Conservation (phyloP, 2,888 invertebrate genomes). For the Hedya salicella region DNA sequence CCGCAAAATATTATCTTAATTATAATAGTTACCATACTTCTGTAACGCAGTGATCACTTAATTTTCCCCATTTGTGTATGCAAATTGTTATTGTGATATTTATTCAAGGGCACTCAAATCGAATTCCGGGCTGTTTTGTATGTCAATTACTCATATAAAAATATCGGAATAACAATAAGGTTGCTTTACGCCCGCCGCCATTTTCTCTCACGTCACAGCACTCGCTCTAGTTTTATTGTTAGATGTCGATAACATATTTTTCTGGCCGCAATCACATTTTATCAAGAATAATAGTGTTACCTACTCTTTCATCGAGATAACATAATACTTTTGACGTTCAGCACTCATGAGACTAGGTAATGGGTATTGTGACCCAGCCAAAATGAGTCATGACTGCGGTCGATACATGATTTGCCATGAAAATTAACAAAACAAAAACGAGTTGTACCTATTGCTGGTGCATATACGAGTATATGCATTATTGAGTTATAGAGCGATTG, state of each 20-base stretch:
- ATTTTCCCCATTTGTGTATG: no score
- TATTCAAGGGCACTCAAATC: not conserved
- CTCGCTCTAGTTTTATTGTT: constrained; percentile 14
- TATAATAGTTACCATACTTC: no score
- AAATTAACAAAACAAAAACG: constrained; percentile 20
- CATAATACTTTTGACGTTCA: constrained; percentile 1
- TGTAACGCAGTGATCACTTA: no score
- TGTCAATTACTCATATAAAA: not conserved
- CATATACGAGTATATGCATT: constrained; percentile 18
- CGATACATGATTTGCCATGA: not conserved
- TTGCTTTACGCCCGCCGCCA: constrained; percentile 3
- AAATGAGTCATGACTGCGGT: not conserved
- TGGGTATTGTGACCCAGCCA: constrained; percentile 39
- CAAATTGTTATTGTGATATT: not conserved
- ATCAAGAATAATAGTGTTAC: constrained; percentile 35
- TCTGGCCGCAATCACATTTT: constrained; percentile 31
- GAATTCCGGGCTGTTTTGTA: not conserved
- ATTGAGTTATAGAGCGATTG: constrained; percentile 17
- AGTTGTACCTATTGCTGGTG: constrained; percentile 1
- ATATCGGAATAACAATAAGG: not conserved
- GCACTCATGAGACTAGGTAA: constrained; percentile 60
- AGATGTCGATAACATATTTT: constrained; percentile 17
- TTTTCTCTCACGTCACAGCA: not conserved
- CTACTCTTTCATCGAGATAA: constrained; percentile 25
- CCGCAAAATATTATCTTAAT: no score